Evolutionary conservation across 2,797 vertebrate genomes (phyloP).

Genomic region (Poecile montanus): DNA sequence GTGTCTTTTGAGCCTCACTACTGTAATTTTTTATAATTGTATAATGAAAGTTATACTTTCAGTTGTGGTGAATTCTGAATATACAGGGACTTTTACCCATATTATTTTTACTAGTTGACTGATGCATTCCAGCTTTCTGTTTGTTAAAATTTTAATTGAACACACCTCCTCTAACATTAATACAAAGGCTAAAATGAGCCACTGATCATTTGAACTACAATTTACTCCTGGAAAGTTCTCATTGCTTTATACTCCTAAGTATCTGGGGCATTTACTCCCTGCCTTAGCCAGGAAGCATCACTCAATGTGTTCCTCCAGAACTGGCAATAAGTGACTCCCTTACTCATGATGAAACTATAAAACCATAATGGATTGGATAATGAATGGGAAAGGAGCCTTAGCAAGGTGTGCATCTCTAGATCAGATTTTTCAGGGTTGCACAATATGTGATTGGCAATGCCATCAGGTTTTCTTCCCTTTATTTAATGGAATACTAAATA

Average conservation of each 20-base stretch:
- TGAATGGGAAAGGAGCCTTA: neutral
- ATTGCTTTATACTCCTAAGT: neutral
- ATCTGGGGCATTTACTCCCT: neutral
- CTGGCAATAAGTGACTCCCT: neutral
- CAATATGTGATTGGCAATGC: neutral
- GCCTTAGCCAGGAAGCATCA: neutral
- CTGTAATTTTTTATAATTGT: neutral
- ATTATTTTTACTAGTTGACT: neutral
- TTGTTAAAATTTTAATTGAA: neutral
- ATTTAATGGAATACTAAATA: neutral
- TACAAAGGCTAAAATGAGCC: neutral
- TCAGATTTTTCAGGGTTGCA: neutral
- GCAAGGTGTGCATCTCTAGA: neutral
- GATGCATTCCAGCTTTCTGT: neutral
- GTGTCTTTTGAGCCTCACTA: neutral
- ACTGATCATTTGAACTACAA: neutral
- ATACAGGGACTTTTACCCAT: neutral
- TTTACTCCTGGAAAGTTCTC: neutral
- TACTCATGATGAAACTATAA: neutral
- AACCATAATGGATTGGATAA: neutral
- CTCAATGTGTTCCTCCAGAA: neutral
- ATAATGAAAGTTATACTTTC: neutral
- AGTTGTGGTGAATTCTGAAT: neutral
- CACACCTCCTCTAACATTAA: neutral
- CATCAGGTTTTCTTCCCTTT: neutral